Evolutionary conservation across 2,888 invertebrate species (phyloP).

Genomic region (Globia sparganii): DNA sequence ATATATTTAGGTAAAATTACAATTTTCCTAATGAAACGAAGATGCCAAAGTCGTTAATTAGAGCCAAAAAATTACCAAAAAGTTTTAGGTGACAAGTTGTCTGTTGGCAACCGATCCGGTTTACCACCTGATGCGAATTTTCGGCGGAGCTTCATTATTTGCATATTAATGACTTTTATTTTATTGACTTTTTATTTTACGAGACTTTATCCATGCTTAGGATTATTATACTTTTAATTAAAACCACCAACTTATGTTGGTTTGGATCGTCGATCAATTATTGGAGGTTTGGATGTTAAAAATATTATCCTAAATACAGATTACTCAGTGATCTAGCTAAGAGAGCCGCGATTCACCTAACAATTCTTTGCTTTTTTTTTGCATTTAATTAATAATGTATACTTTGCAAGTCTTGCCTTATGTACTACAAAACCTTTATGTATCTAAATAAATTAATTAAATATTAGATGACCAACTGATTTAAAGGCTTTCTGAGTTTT

Average conservation of each 20-base stretch:
- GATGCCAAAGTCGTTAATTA: conserved; percentile 77
- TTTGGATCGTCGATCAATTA: too few relatives aligned
- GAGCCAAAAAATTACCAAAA: conserved; percentile 72
- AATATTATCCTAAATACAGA: conserved; percentile 6
- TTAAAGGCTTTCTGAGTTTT: neutral
- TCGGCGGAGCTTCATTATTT: conserved; percentile 77
- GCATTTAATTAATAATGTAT: too few relatives aligned
- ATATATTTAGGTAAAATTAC: conserved; percentile 57
- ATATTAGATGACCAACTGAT: neutral
- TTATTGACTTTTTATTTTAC: conserved; percentile 80
- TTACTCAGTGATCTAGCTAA: neutral
- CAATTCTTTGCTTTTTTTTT: too few relatives aligned
- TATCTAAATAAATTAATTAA: neutral
- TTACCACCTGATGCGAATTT: conserved; percentile 87
- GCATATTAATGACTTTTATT: conserved; percentile 85
- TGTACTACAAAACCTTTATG: neutral
- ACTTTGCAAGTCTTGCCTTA: too few relatives aligned
- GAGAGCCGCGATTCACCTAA: neutral
- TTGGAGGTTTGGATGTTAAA: neutral
- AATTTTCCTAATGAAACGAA: conserved; percentile 58
- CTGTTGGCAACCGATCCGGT: conserved; percentile 88
- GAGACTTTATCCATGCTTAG: conserved; percentile 62
- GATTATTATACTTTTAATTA: conserved; percentile 72
- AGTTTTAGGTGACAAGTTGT: conserved; percentile 84
- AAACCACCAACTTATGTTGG: conserved; percentile 21